Percentiles rank a stretch among this genome's conserved stretches.
Conservation (phyloP, 2,888 invertebrate genomes). For the Mesochorus sp. region DNA sequence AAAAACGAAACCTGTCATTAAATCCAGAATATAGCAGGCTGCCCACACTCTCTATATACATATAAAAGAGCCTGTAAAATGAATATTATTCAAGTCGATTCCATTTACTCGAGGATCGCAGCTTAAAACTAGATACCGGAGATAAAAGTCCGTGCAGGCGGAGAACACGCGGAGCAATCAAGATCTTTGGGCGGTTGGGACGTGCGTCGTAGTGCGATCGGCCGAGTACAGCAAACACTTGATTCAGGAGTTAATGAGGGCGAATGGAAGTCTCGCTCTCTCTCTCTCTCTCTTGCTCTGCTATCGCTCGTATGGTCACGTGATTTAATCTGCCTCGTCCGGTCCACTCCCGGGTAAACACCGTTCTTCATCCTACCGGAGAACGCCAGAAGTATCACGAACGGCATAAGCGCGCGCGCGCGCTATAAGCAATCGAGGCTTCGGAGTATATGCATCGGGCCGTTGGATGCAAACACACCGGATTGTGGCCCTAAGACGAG, state of each 20-base stretch:
- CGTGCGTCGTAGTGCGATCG: conserved; percentile 38
- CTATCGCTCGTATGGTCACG: conserved; percentile 59
- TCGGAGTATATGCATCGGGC: conserved; percentile 34
- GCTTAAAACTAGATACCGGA: neutral
- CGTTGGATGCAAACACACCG: conserved; percentile 17
- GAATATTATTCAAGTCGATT: neutral
- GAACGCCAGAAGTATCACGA: conserved; percentile 35
- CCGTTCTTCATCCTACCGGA: conserved; percentile 54
- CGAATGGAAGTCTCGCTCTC: conserved; percentile 56
- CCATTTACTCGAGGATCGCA: neutral
- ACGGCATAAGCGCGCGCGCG: conserved; percentile 27
- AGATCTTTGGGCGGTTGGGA: conserved; percentile 8
- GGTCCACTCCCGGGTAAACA: conserved; percentile 59
- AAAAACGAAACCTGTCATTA: too few species aligned
- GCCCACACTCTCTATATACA: too few species aligned
- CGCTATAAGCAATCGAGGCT: conserved; percentile 51
- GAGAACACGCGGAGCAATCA: conserved; percentile 1
- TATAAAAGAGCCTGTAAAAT: too few species aligned
- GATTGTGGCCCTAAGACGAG: conserved; percentile 30
- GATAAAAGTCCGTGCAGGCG: neutral
- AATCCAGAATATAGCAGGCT: too few species aligned
- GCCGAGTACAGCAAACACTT: conserved; percentile 41
- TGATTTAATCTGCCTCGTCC: conserved; percentile 62
- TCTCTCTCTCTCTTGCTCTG: conserved; percentile 31
- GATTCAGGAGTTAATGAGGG: conserved; percentile 59